A percentile compares a stretch with the other conserved stretches of the same genome.
phyloP scores from a whole-genome alignment of 2,113 vertebrate genomes.

The Notothenia rossii region DNA sequence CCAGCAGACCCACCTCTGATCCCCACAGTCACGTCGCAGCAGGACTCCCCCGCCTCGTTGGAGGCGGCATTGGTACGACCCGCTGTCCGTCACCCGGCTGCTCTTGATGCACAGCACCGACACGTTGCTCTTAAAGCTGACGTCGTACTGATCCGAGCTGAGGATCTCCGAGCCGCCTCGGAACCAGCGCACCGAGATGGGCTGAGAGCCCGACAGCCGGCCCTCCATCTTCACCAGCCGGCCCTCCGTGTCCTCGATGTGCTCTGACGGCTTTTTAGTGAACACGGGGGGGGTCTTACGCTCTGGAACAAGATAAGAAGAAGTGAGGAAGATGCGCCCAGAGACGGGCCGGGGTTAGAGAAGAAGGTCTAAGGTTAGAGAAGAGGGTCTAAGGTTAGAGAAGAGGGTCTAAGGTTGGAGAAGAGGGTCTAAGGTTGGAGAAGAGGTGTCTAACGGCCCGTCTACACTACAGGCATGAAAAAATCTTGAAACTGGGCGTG shows the following conservation, averaged over 20 bases:
- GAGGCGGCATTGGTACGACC: conserved; percentile 91
- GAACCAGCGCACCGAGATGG: conserved; percentile 91
- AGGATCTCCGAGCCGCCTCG: conserved; percentile 89
- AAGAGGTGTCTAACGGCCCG: too few species aligned
- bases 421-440: too few species aligned
- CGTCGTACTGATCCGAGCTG: conserved; percentile 88
- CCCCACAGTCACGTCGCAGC: conserved; percentile 87
- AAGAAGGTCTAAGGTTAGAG: not conserved
- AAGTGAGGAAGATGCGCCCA: conserved; percentile 30
- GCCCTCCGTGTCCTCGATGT: conserved; percentile 92
- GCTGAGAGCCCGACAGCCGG: conserved; percentile 93
- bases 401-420: too few species aligned
- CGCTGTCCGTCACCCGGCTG: conserved; percentile 85
- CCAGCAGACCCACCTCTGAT: conserved; percentile 88
- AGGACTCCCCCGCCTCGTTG: conserved; percentile 91
- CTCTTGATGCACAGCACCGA: conserved; percentile 89
- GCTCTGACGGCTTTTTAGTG: conserved; percentile 93
- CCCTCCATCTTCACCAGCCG: conserved; percentile 93
- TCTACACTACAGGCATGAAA: too few species aligned
- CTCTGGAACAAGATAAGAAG: conserved; percentile 82
- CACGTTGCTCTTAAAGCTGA: conserved; percentile 92
- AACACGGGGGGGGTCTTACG: conserved; percentile 93
- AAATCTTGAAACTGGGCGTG: too few species aligned
- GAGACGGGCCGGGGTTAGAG: not conserved
- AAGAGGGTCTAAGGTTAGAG: too few species aligned